Evolutionary conservation across 2,797 vertebrate genomes (phyloP).

Genomic region (Neomorphus geoffroyi): DNA sequence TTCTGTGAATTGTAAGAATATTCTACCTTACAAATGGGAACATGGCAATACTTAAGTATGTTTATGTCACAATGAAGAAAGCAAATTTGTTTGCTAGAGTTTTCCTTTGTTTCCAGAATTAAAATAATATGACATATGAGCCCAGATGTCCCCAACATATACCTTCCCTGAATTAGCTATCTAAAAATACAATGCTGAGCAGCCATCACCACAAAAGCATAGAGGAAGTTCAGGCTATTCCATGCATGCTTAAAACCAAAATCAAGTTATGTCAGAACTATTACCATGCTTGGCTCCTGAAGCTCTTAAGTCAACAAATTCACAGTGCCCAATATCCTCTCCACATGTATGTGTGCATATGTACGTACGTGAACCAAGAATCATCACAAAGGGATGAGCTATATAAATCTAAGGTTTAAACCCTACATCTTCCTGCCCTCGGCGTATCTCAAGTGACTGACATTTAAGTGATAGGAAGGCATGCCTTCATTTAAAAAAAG

Average conservation of each 20-base stretch:
- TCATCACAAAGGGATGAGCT: not conserved
- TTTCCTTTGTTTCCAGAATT: not conserved
- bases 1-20: not conserved
- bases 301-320: not conserved
- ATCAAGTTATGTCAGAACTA: not conserved
- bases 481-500: not conserved
- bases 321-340: not conserved
- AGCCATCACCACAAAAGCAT: not conserved
- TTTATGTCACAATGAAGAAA: not conserved
- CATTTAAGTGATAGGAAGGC: not conserved
- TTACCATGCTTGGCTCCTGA: not conserved
- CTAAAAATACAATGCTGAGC: not conserved
- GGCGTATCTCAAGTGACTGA: not conserved
- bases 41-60: not conserved
- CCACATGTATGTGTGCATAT: no score
- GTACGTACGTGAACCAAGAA: not conserved
- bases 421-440: not conserved
- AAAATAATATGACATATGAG: not conserved
- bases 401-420: not conserved
- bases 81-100: not conserved
- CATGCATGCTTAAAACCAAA: not conserved
- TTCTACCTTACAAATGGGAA: slow-evolving; percentile 22
- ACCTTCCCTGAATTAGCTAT: not conserved
- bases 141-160: not conserved
- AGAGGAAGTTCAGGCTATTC: not conserved